Base-by-base conservation (phyloP, 1,140 invertebrate genomes). In the Spodoptera frugiperda region DNA sequence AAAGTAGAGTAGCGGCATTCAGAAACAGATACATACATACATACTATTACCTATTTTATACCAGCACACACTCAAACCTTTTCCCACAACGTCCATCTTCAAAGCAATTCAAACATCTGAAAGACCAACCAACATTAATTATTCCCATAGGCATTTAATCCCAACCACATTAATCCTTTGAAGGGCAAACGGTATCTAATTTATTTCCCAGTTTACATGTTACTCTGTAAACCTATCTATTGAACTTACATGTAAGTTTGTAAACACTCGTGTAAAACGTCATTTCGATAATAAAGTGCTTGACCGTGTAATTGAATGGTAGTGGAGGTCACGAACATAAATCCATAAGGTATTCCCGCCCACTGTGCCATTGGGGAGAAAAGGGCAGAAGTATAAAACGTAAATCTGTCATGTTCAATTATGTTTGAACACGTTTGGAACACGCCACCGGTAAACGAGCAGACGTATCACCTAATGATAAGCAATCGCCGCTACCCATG, bases 281-380 rank as follows among this genome's bases (percentile, higher is more conserved):
- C 46, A 15, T n/a, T 8, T 17, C 49, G 61, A 65, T 65, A 65
- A 65, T 65, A 65, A 65, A 65, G 61, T 48, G 48, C 46, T 68
- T 68, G 65, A 68, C 65, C 65, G n/a, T 68, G 46, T 68, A 68
- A 68, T 68, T 68, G 65, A 68, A 68, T 68, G 21, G 46, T 68
- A 25, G 21, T 68, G 48, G 65, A 53, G 65, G 65, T 68, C 65
- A 68, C 2, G 11, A 15, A 68, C 48, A 68, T 68, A 68, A 68
- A 68, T 68, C 48, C 39, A 68, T 51, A 53, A 53, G 61, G 17
- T 8, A 19, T 65, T n/a, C 61, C 61, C 44, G 61, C 61, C 61
- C 48, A 53, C 65, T 44, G 46, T 4, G 19, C 2, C 65, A 21
- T 11, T 53, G 17, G 9, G 9, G 12, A 68, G 48, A n/a, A 14